Base-by-base conservation (phyloP, 2,888 invertebrate genomes). In the Sminthurinus aureus region DNA sequence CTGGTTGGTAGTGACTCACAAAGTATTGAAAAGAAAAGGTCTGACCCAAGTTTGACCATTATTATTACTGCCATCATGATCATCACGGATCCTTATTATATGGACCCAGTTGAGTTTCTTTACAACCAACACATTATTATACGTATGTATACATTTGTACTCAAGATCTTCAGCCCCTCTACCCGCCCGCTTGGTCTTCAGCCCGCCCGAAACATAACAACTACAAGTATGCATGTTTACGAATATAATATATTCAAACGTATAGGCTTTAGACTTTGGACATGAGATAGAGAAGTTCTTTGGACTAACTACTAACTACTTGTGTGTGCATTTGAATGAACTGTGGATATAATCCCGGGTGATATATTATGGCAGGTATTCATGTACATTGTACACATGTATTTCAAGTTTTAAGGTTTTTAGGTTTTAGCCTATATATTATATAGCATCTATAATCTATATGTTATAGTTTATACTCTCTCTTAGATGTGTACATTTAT, bases 1-100 rank as follows among this genome's bases (percentile, higher is more conserved):
- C 1, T 1, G 38, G 6, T 38, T 38, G 38, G 38, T 38, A 6
- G 38, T 38, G 38, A 38, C 38, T 38, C 38, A 38, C 38, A 38
- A 38, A 38, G 3, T 38, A 38, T 38, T 38, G 38, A 38, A 38
- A 38, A 38, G 58, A 79, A 66, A 76, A 38, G 79, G 66, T 26
- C 79, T 79, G 67, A 79, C 79, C 79, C 79, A 79, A 79, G 79
- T 79, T 38, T 64, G 79, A 79, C 79, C 79, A 79, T 79, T 79
- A 79, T 79, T 79, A 67, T 79, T 66, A 78, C 74, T 50, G n/a
- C 18, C n/a, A 11, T 74, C 38, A 38, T 38, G 38, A 38, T 38
- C 3, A 38, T 38, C 3, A 38, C 6, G 38, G 13, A 18, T 22
- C 71, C 15, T 71, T 71, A 71, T 71, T 71, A 71, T 24, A 38